Conservation (phyloP, 2,797 vertebrate species). For the Synaphobranchus kaupii region DNA sequence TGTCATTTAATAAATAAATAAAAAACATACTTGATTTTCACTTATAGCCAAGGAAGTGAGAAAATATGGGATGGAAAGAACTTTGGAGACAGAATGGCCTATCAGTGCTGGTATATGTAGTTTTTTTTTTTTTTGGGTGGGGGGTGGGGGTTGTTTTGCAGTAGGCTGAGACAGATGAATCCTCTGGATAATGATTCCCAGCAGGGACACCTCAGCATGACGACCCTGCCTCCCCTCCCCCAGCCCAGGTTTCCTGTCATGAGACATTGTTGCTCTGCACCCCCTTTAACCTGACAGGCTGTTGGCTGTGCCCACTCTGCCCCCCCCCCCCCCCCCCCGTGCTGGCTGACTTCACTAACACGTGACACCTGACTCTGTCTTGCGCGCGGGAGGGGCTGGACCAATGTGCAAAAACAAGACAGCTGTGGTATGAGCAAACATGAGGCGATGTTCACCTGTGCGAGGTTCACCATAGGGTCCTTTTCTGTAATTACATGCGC, state of each 20-base stretch:
- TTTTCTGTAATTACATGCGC: background rate
- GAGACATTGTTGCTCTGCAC: constrained; percentile 35
- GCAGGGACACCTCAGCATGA: constrained; percentile 36
- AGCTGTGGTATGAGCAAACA: background rate
- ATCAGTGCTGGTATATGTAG: background rate
- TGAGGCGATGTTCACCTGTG: background rate
- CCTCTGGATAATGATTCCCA: constrained; percentile 28
- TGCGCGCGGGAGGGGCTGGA: background rate
- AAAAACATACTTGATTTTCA: constrained; percentile 20
- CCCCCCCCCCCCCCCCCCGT: background rate
- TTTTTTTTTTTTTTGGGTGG: background rate
- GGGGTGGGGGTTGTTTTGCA: constrained; percentile 40
- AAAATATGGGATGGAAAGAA: constrained; percentile 40
- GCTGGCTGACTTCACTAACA: background rate
- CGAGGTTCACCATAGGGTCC: background rate
- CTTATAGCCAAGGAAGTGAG: constrained; percentile 45
- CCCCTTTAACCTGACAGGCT: constrained; percentile 27
- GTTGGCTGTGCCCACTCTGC: background rate
- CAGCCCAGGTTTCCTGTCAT: constrained; percentile 40
- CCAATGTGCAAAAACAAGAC: background rate
- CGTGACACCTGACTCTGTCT: background rate
- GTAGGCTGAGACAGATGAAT: constrained; percentile 43
- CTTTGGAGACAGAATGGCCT: constrained; percentile 31
- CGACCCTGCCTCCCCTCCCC: constrained; percentile 28
- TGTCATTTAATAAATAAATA: background rate